Evolutionary conservation across 2,888 invertebrate genomes (phyloP).

Genomic region (Netelia melanura): DNA sequence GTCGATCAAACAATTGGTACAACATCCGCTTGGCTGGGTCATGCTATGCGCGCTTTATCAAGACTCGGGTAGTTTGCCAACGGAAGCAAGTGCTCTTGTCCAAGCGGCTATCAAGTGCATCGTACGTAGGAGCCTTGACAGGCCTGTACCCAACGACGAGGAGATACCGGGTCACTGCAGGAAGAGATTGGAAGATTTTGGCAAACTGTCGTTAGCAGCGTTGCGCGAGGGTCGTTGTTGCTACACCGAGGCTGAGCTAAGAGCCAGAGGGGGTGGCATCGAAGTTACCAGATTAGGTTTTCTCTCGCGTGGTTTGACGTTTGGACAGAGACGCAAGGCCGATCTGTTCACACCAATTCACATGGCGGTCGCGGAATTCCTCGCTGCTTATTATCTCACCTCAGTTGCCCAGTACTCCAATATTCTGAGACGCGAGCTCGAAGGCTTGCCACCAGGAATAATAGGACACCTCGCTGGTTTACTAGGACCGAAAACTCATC

Average conservation of each 20-base stretch:
- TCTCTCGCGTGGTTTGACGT: slow-evolving; percentile 82
- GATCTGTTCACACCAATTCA: slow-evolving; percentile 86
- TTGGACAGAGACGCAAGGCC: slow-evolving; percentile 84
- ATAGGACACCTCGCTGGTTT: slow-evolving; percentile 86
- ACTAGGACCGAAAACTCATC: slow-evolving; percentile 85
- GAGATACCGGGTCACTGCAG: slow-evolving; percentile 84
- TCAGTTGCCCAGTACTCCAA: slow-evolving; percentile 86
- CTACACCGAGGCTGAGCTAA: slow-evolving; percentile 86
- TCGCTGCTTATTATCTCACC: slow-evolving; percentile 87
- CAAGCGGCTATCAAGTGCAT: slow-evolving; percentile 85
- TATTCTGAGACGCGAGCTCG: slow-evolving; percentile 86
- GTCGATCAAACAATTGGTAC: slow-evolving; percentile 83
- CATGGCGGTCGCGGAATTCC: slow-evolving; percentile 85
- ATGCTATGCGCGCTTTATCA: slow-evolving; percentile 86
- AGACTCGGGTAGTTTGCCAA: slow-evolving; percentile 80
- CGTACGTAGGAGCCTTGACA: slow-evolving; percentile 83
- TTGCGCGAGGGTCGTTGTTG: slow-evolving; percentile 85
- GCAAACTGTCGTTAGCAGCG: slow-evolving; percentile 85
- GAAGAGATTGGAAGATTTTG: slow-evolving; percentile 86
- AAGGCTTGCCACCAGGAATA: slow-evolving; percentile 85
- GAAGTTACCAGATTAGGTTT: slow-evolving; percentile 85
- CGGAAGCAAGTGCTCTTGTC: slow-evolving; percentile 82
- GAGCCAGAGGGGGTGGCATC: slow-evolving; percentile 83
- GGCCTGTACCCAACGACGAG: slow-evolving; percentile 77
- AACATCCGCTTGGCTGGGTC: slow-evolving; percentile 86